phyloP scores from a whole-genome alignment of 2,113 vertebrate genomes.

The Corythaeola cristata region DNA sequence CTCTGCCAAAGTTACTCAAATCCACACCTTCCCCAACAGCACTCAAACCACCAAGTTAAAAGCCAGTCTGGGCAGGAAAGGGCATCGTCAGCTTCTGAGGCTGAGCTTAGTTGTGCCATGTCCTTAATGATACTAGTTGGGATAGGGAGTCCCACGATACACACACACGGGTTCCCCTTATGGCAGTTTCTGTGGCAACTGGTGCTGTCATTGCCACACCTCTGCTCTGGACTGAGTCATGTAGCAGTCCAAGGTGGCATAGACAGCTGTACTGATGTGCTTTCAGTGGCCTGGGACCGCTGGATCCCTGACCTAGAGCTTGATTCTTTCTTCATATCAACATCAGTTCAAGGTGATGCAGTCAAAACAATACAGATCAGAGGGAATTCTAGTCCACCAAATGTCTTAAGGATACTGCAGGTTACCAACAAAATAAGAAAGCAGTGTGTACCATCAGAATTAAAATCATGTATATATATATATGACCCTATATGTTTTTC shows the following conservation, averaged over 20 bases:
- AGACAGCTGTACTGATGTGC: not conserved
- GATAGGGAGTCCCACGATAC: not conserved
- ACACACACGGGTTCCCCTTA: not conserved
- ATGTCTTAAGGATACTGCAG: not conserved
- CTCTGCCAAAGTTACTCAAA: not conserved
- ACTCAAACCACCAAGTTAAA: not conserved
- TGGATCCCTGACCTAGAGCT: not conserved
- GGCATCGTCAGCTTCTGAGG: not conserved
- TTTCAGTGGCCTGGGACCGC: not conserved
- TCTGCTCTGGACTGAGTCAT: not conserved
- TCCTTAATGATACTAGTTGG: not conserved
- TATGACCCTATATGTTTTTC: not conserved
- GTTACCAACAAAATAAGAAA: not conserved
- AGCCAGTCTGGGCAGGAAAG: not conserved
- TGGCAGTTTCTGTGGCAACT: not conserved
- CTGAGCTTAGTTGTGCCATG: not conserved
- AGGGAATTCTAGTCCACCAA: not conserved
- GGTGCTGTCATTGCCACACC: not conserved
- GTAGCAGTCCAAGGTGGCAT: fast-evolving
- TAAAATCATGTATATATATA: not conserved
- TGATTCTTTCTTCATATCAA: not conserved
- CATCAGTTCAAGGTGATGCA: not conserved
- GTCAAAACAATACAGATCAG: not conserved
- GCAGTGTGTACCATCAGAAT: not conserved
- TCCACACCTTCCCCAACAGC: not conserved